phyloP scores from a whole-genome alignment of 2,888 invertebrate species.

The Heteropelma amictum region DNA sequence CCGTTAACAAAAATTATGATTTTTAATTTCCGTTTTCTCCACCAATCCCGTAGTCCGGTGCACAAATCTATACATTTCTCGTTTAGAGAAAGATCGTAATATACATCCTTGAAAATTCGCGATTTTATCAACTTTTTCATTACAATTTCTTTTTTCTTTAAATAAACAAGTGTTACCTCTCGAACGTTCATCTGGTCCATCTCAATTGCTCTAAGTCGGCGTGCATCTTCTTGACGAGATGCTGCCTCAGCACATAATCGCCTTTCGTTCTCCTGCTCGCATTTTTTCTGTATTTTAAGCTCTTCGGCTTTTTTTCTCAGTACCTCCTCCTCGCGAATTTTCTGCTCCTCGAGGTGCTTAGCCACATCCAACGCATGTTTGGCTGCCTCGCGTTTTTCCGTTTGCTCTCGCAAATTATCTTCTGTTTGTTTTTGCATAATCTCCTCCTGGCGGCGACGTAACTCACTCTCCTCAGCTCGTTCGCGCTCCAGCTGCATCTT shows the following conservation, averaged over 20 bases:
- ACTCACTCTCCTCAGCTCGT: conserved; percentile 71
- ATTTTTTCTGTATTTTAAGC: conserved; percentile 67
- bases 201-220: conserved; percentile 81
- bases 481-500: conserved; percentile 78
- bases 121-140: no score
- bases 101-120: background rate
- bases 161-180: no score
- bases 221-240: conserved; percentile 77
- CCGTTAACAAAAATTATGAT: no score
- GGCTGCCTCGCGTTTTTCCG: conserved; percentile 62
- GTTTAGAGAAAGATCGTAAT: no score
- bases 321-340: conserved; percentile 65
- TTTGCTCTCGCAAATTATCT: conserved; percentile 53
- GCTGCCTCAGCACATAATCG: conserved; percentile 64
- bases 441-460: conserved; percentile 69
- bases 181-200: conserved; percentile 82
- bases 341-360: conserved; percentile 66
- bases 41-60: no score
- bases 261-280: conserved; percentile 73
- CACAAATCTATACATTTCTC: no score
- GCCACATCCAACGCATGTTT: conserved; percentile 61
- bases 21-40: no score
- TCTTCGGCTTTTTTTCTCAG: conserved; percentile 68
- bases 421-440: conserved; percentile 73
- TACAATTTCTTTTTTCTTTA: no score